Base-by-base conservation (phyloP, 23 tunicate genomes). In the Diplosoma virens region DNA sequence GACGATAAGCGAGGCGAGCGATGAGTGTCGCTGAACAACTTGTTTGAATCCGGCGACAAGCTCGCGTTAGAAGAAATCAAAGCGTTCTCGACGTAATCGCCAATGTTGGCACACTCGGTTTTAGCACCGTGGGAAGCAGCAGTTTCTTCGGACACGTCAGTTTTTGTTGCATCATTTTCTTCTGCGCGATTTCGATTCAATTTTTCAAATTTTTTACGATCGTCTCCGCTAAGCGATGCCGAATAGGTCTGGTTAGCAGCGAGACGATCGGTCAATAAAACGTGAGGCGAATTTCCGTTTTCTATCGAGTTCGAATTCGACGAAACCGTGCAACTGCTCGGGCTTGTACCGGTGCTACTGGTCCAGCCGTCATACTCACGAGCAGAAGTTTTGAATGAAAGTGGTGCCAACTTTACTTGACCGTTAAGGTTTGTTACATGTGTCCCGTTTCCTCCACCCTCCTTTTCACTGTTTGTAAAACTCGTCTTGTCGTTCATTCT, bases 21-120 rank as follows among this genome's bases (percentile, higher is more conserved):
- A 2, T 41, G 83, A 11, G 31, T 35, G 3, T 20, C 20, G 0
- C 30, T 16, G 9, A 5, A 22, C 54, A 11, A 29, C 20, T 31
- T 52, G 28, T 32, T 9, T 2, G 53, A 54, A 45, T 34, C 34
- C 60, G 72, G 32, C 14, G 72, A 25, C 65, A 68, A 35, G 0
- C 9, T 25, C 16, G 52, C 16, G 24, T 48, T 82, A 9, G 86
- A 68, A 14, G 22, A 7, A 7, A 67, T 22, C 14, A 82, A 16
- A 25, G 87, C 87, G 47, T 73, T 82, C 32, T 82, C 87, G 33
- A 82, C 87, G 66, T 82, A 82, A 59, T 72, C 87, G 24, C 81
- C 65, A 2, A 82, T 41, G 66, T 64, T 82, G 1, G 75, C 61
- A 33, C 84, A 80, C 33, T 72, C 74, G 36, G 50, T 17, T 22